phyloP scores from a whole-genome alignment of 2,797 vertebrate genomes.

The Acipenser transmontanus region DNA sequence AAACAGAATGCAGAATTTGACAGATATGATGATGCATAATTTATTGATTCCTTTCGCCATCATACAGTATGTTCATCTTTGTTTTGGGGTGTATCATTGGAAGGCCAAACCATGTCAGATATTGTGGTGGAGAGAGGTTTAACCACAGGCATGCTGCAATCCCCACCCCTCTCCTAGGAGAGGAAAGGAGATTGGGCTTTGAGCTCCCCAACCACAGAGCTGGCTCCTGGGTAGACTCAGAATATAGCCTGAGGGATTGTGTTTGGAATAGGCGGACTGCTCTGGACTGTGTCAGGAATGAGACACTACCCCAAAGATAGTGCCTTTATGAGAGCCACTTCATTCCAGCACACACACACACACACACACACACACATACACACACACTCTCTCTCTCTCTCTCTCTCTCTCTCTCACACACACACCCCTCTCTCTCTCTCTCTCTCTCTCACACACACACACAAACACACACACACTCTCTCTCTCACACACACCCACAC shows the following conservation, averaged over 20 bases:
- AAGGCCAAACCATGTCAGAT: no score
- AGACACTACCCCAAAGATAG: conserved; percentile 15
- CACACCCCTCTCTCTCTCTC: no score
- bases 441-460: neutral
- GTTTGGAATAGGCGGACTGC: conserved; percentile 9
- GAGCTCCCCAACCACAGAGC: neutral
- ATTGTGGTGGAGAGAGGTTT: no score
- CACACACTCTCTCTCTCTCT: neutral
- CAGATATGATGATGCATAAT: no score
- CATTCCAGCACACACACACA: conserved; percentile 6
- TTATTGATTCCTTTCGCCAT: no score
- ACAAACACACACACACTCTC: no score
- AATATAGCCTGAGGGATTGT: conserved; percentile 13
- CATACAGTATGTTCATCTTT: no score
- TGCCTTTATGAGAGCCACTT: conserved; percentile 7
- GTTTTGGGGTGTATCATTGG: no score
- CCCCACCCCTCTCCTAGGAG: neutral
- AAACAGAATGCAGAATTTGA: no score
- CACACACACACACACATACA: neutral
- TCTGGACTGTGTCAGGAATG: conserved; percentile 21
- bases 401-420: conserved; percentile 22
- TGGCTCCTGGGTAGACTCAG: conserved; percentile 6
- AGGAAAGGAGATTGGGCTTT: neutral
- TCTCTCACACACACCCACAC: no score
- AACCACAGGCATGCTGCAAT: no score